A percentile compares a stretch with the other conserved stretches of the same genome.
phyloP scores from a whole-genome alignment of 2,797 vertebrate species.

The Hipposideros larvatus region DNA sequence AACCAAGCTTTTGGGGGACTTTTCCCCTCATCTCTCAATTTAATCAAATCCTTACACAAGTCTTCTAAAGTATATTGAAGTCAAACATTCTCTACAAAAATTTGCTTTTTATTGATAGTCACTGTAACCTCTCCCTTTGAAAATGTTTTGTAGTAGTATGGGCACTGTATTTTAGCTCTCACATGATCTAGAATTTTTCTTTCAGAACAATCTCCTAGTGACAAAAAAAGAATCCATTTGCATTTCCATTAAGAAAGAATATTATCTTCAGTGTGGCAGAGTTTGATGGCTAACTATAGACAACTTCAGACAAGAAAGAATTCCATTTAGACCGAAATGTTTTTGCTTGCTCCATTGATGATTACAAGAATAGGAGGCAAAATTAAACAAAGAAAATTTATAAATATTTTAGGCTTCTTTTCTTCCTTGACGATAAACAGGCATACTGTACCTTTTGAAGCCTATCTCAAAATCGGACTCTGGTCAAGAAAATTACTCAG shows the following conservation, averaged over 20 bases:
- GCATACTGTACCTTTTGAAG: not conserved
- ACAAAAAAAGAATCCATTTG: not conserved
- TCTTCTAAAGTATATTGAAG: not conserved
- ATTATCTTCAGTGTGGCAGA: not conserved
- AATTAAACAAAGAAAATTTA: slow-evolving; percentile 32
- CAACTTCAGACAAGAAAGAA: not conserved
- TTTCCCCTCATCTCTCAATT: not conserved
- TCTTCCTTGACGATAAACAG: slow-evolving; percentile 33
- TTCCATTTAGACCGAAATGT: not conserved
- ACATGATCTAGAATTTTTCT: not conserved
- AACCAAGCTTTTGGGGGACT: not conserved
- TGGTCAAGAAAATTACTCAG: slow-evolving; percentile 13
- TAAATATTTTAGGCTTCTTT: not conserved
- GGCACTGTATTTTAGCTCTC: not conserved
- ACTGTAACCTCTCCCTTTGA: not conserved
- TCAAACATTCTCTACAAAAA: not conserved
- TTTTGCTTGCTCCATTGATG: slow-evolving; percentile 24
- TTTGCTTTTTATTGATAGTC: not conserved
- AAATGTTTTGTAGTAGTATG: not conserved
- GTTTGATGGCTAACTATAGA: not conserved
- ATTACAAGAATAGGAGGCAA: slow-evolving; percentile 26
- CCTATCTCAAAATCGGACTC: not conserved
- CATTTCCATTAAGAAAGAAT: not conserved
- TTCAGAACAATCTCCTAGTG: not conserved
- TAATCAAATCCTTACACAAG: not conserved